Evolutionary conservation across 2,113 vertebrate genomes (phyloP).

Genomic region (Eleginops maclovinus): DNA sequence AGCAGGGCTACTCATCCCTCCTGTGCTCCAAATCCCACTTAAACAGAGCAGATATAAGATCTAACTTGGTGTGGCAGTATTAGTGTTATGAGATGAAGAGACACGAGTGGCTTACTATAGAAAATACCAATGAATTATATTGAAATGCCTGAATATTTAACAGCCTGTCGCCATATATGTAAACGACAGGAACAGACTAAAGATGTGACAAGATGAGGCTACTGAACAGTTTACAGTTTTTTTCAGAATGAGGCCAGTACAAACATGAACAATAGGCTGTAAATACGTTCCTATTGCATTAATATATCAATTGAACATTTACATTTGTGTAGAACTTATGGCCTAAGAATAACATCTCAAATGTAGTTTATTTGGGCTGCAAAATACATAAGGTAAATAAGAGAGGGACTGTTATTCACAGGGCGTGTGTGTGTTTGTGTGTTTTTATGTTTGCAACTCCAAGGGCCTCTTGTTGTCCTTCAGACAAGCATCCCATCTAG

Average conservation of each 20-base stretch:
- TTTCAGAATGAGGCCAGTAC: background rate
- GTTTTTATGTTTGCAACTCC: conserved; percentile 26
- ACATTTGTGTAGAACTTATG: conserved; percentile 32
- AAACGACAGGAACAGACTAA: conserved; percentile 5
- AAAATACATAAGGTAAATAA: background rate
- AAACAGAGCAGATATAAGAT: conserved; percentile 48
- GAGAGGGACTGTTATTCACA: background rate
- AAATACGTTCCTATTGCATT: background rate
- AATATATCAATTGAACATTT: conserved; percentile 38
- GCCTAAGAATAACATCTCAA: background rate
- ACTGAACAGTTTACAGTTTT: background rate
- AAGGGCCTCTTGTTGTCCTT: conserved; percentile 43
- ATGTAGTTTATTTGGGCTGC: conserved; percentile 29
- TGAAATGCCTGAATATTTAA: conserved; percentile 10
- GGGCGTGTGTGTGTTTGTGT: conserved; percentile 6
- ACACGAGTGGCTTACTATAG: background rate
- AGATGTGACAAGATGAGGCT: background rate
- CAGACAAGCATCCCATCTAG: conserved; percentile 40
- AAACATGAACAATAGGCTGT: conserved; percentile 18
- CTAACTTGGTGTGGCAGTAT: conserved; percentile 13
- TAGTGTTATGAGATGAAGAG: conserved; percentile 4
- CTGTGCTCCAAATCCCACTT: conserved; percentile 32
- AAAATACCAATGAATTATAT: conserved; percentile 38
- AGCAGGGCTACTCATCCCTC: conserved; percentile 2
- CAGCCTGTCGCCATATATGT: conserved; percentile 1